Percentiles rank a stretch among this genome's conserved stretches.
phyloP scores from a whole-genome alignment of 2,113 vertebrate genomes.

The Strigops habroptila region DNA sequence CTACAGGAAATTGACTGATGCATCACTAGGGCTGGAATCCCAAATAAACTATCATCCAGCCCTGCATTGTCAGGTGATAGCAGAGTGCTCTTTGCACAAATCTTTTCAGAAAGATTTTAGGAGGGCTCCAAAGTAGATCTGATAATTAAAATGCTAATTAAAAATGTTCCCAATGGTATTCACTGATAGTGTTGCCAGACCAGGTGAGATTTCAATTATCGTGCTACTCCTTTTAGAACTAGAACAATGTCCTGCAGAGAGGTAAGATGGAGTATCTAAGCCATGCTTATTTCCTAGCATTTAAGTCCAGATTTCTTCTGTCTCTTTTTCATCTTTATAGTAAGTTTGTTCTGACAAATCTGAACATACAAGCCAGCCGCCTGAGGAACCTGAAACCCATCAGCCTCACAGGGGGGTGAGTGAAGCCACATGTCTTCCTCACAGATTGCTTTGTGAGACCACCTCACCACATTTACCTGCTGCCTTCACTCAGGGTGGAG shows the following conservation, averaged over 20 bases:
- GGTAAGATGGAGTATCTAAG: neutral
- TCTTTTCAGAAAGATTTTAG: neutral
- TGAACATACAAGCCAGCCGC: neutral
- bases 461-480: neutral
- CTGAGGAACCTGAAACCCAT: neutral
- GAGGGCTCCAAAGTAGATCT: neutral
- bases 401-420: neutral
- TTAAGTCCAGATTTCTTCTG: neutral
- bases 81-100: neutral
- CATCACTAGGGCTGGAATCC: neutral
- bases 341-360: neutral
- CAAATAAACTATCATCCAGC: neutral
- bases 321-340: neutral
- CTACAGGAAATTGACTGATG: neutral
- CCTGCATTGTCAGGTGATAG: neutral
- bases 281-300: neutral
- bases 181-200: neutral
- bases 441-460: neutral
- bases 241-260: neutral
- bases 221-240: neutral
- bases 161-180: neutral
- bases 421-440: neutral
- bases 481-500: neutral
- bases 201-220: slow-evolving; percentile 5
- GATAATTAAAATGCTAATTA: slow-evolving; percentile 27